A percentile compares a stretch with the other conserved stretches of the same genome.
Conservation (phyloP, 2,888 invertebrate genomes). For the Phania funesta region DNA sequence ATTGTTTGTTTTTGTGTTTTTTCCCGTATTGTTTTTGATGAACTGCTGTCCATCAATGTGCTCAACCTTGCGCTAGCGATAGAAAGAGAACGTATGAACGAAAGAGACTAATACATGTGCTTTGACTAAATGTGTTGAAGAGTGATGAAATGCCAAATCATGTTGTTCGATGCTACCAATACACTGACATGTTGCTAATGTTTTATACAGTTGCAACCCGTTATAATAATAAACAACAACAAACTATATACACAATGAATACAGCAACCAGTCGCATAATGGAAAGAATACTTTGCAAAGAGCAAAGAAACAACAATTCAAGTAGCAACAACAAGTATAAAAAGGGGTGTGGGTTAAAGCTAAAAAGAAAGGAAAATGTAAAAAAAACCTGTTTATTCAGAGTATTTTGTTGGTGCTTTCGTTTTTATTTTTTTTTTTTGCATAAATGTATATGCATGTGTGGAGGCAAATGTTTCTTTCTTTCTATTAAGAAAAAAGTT, state of each 20-base stretch:
- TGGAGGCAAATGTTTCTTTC: neutral
- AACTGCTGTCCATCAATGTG: constrained; percentile 78
- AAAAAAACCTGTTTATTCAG: constrained; percentile 31
- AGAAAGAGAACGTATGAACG: constrained; percentile 32
- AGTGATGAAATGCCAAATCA: constrained; percentile 67
- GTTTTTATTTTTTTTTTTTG: neutral
- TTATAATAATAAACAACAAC: constrained; percentile 53
- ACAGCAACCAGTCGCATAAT: constrained; percentile 41
- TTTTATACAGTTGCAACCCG: constrained; percentile 49
- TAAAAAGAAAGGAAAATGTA: constrained; percentile 35
- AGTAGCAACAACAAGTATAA: constrained; percentile 20
- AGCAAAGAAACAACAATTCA: constrained; percentile 30
- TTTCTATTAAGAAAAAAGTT: constrained; percentile 17
- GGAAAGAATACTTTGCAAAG: constrained; percentile 48
- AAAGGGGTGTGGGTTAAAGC: constrained; percentile 66
- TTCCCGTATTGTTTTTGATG: constrained; percentile 74
- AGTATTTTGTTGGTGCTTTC: neutral
- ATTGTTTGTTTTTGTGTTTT: constrained; percentile 50
- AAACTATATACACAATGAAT: constrained; percentile 22
- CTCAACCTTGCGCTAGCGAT: constrained; percentile 29
- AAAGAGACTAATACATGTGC: constrained; percentile 59
- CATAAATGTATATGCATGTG: neutral
- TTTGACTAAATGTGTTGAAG: constrained; percentile 28
- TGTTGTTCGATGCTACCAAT: constrained; percentile 49
- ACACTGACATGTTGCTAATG: constrained; percentile 26